phyloP scores from a whole-genome alignment of 2,797 vertebrate genomes.

The Eidolon dupreanum region DNA sequence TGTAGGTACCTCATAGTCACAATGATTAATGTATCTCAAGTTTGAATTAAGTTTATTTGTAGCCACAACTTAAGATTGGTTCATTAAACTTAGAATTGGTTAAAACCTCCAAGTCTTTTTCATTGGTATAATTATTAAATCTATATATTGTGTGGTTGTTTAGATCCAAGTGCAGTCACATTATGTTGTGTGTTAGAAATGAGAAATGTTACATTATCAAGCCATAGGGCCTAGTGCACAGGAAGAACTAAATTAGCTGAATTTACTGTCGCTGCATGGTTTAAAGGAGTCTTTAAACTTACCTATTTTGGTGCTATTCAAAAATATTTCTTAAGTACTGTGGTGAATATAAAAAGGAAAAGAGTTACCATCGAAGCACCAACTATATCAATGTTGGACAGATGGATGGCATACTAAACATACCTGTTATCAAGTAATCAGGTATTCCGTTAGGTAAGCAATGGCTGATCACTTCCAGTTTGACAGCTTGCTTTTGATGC shows the following conservation, averaged over 20 bases:
- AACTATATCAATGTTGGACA: background rate
- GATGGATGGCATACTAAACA: background rate
- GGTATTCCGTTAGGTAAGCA: background rate
- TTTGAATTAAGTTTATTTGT: conserved; percentile 19
- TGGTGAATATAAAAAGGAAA: conserved; percentile 3
- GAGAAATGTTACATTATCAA: background rate
- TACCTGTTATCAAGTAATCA: background rate
- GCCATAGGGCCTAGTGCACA: background rate
- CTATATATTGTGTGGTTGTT: background rate
- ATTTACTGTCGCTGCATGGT: background rate
- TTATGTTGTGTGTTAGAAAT: background rate
- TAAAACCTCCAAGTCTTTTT: background rate
- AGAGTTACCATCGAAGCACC: background rate
- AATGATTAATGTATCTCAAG: background rate
- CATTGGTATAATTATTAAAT: background rate
- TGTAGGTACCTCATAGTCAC: background rate
- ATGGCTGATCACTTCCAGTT: background rate
- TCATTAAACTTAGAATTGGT: conserved; percentile 5
- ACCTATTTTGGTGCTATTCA: background rate
- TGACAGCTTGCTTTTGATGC: background rate
- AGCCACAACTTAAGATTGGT: background rate
- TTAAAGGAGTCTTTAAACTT: conserved; percentile 31
- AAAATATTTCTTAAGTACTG: background rate
- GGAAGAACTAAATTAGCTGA: background rate
- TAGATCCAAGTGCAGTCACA: background rate